Base-by-base conservation (phyloP, 2,113 vertebrate genomes). In the Larimichthys polyactis region DNA sequence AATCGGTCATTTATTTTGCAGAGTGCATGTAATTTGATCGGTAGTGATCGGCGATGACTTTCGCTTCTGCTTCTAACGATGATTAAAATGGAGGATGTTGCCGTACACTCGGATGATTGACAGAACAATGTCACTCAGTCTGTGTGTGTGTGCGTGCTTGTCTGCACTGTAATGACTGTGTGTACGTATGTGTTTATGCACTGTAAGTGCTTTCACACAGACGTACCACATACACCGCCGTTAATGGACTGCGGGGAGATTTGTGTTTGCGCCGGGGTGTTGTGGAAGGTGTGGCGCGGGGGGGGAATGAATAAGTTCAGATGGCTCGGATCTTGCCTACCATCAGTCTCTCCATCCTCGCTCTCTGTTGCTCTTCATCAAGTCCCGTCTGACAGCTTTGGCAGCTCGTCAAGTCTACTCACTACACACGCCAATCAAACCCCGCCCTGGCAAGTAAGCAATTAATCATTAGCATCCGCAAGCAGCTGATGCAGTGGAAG, bases 401-500 rank as follows among this genome's bases (percentile, higher is more conserved):
- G 88, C 91, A 88, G 87, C 81, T 91, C 82, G 87, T 94, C 93
- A 88, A 75, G 79, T 93, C 91, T 54, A 82, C 87, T 94, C 86
- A 51, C 49, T 71, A 43, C 82, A 86, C 59, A 88, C 5, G 93
- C 78, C 93, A 87, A 85, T 94, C 93, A 94, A 86, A 57, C 62
- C 86, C 87, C 19, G 27, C 58, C 82, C 78, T 29, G 78, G 89
- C 86, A 89, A 91, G 92, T 92, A 90, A 90, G 92, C 91, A 92
- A 93, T 91, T 92, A 93, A 91, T 89, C 88, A 91, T 90, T 87
- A 91, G 91, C 87, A 87, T 92, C 78, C 77, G 74, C 82, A 77
- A 89, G 84, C 85, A 86, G 84, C 66, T 20, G 0, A 89, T 40
- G 29, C 69, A 73, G n/a, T 54, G 76, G 24, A 65, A 62, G 46